A percentile compares a stretch with the other conserved stretches of the same genome.
phyloP scores from a whole-genome alignment of 2,888 invertebrate species.

The Drosophila helvetica region DNA sequence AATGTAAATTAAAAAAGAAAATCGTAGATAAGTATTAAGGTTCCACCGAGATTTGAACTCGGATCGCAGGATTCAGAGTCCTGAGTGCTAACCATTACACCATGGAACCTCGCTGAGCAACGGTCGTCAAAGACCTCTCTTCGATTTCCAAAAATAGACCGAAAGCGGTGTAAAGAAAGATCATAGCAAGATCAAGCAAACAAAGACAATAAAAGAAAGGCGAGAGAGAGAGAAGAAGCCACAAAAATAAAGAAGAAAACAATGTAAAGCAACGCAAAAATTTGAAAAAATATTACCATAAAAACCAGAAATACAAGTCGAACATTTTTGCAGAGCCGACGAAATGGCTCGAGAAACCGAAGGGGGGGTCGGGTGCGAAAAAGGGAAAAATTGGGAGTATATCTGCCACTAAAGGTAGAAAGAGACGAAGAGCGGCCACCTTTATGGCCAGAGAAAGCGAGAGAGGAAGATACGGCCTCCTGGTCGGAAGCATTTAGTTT shows the following conservation, averaged over 20 bases:
- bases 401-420: background rate
- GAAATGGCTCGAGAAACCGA: constrained; percentile 33
- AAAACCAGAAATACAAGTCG: constrained; percentile 15
- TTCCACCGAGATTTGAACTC: constrained; percentile 85
- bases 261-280: constrained; percentile 18
- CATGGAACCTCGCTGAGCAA: constrained; percentile 83
- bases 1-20: constrained; percentile 6
- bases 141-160: constrained; percentile 19
- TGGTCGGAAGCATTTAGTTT: constrained; percentile 61
- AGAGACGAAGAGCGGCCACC: constrained; percentile 16
- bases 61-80: constrained; percentile 85
- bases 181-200: constrained; percentile 23
- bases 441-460: constrained; percentile 14
- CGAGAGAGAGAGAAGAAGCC: background rate
- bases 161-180: constrained; percentile 1
- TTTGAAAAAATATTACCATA: constrained; percentile 39
- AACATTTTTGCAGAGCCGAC: constrained; percentile 22
- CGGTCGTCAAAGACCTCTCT: background rate
- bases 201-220: background rate
- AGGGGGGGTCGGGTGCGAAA: background rate
- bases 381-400: constrained; percentile 5
- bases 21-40: constrained; percentile 39
- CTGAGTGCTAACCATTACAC: constrained; percentile 86
- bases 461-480: constrained; percentile 23
- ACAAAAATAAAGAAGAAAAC: constrained; percentile 8